Percentiles rank a stretch among this genome's conserved stretches.
Evolutionary conservation across 30 jellyfish, hydroid and myxozoan species (phyloP).

Genomic region (Hydractinia echinata): DNA sequence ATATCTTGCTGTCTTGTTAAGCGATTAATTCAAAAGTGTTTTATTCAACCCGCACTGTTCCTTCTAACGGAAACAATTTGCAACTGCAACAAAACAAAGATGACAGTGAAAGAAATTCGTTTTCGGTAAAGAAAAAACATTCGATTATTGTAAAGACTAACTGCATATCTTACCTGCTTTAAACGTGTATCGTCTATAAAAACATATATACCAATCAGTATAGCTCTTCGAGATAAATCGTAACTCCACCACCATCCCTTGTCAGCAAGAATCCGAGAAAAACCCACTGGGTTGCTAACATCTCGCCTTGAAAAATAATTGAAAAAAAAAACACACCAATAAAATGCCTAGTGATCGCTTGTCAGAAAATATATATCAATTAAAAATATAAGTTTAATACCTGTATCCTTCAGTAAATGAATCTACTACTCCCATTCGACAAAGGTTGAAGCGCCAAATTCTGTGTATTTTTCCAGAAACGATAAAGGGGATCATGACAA

Average conservation of each 20-base stretch:
- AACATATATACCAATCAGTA: neutral
- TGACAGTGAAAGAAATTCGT: too few species aligned
- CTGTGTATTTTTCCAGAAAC: neutral
- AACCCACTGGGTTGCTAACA: neutral
- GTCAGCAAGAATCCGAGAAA: conserved; percentile 31
- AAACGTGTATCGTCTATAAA: neutral
- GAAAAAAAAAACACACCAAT: neutral
- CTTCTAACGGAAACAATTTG: too few species aligned
- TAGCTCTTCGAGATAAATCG: neutral
- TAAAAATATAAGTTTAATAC: conserved; percentile 1
- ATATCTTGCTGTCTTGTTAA: too few species aligned
- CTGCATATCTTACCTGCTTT: neutral
- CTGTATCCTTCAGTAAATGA: conserved; percentile 40
- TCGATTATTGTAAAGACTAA: too few species aligned
- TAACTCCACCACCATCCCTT: conserved; percentile 28
- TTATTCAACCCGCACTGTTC: too few species aligned
- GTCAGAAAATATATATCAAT: neutral
- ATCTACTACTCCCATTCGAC: conserved; percentile 26
- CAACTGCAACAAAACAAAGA: too few species aligned
- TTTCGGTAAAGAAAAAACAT: too few species aligned
- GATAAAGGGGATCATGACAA: conserved; percentile 32
- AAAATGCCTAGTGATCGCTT: neutral
- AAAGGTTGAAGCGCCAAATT: neutral
- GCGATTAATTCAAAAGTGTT: too few species aligned
- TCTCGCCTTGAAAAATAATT: neutral